phyloP scores from a whole-genome alignment of 2,888 invertebrate species.

The Drosophila anomelani region DNA sequence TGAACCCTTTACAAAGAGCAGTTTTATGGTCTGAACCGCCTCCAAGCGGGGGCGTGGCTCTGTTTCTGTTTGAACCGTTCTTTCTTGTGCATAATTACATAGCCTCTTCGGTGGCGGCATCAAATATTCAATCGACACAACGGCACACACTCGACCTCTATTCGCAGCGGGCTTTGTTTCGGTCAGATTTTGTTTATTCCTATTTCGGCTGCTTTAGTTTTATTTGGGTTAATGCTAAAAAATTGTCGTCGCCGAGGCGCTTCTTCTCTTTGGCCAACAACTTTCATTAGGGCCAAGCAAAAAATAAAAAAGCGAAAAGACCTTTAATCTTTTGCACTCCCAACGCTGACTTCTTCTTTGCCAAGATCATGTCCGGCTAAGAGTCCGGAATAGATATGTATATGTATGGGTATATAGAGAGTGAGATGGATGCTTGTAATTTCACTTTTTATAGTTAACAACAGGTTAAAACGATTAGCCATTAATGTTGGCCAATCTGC shows the following conservation, averaged over 20 bases:
- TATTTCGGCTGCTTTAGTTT: conserved; percentile 46
- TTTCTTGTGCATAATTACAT: conserved; percentile 43
- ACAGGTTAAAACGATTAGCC: conserved; percentile 67
- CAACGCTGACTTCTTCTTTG: conserved; percentile 23
- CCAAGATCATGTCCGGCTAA: conserved; percentile 48
- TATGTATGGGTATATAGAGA: neutral
- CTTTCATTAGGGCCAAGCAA: conserved; percentile 41
- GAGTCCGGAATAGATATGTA: conserved; percentile 45
- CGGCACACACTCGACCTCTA: conserved; percentile 56
- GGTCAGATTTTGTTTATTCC: conserved; percentile 22
- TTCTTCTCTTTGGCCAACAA: conserved; percentile 18
- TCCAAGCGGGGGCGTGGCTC: conserved; percentile 16
- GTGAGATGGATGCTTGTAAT: conserved; percentile 48
- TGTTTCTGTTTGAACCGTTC: conserved; percentile 31
- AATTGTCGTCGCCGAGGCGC: conserved; percentile 34
- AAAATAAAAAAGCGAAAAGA: conserved; percentile 13
- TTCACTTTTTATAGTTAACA: conserved; percentile 69
- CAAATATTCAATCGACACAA: conserved; percentile 60
- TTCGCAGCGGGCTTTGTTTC: conserved; percentile 32
- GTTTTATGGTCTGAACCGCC: conserved; percentile 13
- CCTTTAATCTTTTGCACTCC: conserved; percentile 41
- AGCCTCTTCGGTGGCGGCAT: conserved; percentile 31
- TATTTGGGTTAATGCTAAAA: conserved; percentile 52
- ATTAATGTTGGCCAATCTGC: conserved; percentile 69
- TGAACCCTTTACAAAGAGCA: neutral